Percentiles rank a stretch among this genome's conserved stretches.
phyloP scores from a whole-genome alignment of 2,888 invertebrate genomes.

The Platynereis dumerilii region DNA sequence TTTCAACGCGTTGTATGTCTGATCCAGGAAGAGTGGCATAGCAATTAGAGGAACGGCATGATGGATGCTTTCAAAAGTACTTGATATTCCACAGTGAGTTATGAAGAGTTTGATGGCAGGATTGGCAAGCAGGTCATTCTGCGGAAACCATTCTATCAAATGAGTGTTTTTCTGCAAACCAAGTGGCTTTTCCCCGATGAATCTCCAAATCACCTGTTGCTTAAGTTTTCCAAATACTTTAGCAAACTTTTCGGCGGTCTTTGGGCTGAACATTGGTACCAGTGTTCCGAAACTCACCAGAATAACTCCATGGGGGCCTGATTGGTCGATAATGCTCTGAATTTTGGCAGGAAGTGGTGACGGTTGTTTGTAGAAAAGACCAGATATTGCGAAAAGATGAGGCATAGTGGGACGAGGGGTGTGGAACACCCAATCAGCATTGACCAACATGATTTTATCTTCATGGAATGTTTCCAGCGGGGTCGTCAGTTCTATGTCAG shows the following conservation, averaged over 20 bases:
- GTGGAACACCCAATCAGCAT: conserved; percentile 17
- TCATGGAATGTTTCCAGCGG: too few species aligned
- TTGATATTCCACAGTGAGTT: conserved; percentile 22
- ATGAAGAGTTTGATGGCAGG: conserved; percentile 21
- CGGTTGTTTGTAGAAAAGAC: conserved; percentile 18
- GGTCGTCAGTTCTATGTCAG: too few species aligned
- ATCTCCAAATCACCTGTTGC: conserved; percentile 20
- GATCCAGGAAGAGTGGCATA: conserved; percentile 17
- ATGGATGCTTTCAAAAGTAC: conserved; percentile 14
- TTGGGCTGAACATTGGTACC: background rate
- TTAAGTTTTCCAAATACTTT: conserved; percentile 9
- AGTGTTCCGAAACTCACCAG: conserved; percentile 20
- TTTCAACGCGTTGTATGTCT: conserved; percentile 11
- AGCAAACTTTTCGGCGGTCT: conserved; percentile 12
- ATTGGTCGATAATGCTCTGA: conserved; percentile 10
- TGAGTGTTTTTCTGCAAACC: conserved; percentile 9
- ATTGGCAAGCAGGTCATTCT: conserved; percentile 18
- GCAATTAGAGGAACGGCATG: conserved; percentile 19
- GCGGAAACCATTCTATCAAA: conserved; percentile 20
- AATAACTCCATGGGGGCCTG: conserved; percentile 19
- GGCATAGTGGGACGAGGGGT: conserved; percentile 18
- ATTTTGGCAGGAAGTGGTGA: conserved; percentile 2
- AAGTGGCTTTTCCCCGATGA: conserved; percentile 1
- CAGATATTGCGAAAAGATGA: conserved; percentile 14
- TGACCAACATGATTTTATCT: conserved; percentile 9